A percentile compares a stretch with the other conserved stretches of the same genome.
Conservation (phyloP, 1,140 invertebrate genomes). For the Cyclargus thomasi region DNA sequence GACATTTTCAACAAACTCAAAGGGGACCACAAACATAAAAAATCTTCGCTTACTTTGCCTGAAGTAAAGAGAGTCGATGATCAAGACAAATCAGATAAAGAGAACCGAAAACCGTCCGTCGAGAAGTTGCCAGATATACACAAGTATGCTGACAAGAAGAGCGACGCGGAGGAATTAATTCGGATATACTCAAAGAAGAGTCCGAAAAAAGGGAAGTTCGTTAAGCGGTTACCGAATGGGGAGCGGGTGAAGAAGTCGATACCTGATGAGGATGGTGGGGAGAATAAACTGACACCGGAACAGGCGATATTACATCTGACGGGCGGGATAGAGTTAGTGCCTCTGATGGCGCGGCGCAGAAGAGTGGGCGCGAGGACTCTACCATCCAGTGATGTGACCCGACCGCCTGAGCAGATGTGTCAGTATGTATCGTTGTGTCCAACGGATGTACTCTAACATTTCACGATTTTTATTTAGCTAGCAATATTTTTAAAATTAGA, state of each 20-base stretch:
- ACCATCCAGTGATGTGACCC: conserved; percentile 78
- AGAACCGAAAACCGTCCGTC: conserved; percentile 41
- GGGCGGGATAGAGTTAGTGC: conserved; percentile 81
- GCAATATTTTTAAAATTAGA: too few species aligned
- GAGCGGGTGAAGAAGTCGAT: conserved; percentile 40
- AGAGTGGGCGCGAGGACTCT: conserved; percentile 58
- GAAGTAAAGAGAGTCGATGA: conserved; percentile 63
- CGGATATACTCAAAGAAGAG: conserved; percentile 8
- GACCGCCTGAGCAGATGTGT: conserved; percentile 56
- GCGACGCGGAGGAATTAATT: conserved; percentile 28
- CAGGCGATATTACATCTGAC: conserved; percentile 69
- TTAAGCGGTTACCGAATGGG: conserved; percentile 53
- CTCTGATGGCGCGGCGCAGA: conserved; percentile 77
- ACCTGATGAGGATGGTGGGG: conserved; percentile 31
- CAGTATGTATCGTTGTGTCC: conserved; percentile 45
- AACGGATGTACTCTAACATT: too few species aligned
- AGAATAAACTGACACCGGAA: conserved; percentile 69
- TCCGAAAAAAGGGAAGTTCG: conserved; percentile 46
- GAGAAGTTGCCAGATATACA: conserved; percentile 57
- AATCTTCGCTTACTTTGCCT: conserved; percentile 67
- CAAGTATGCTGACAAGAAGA: conserved; percentile 30
- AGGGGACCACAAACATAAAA: conserved; percentile 48
- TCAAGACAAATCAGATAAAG: conserved; percentile 40
- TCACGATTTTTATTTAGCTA: too few species aligned
- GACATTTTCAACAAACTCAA: conserved; percentile 58